A percentile compares a stretch with the other conserved stretches of the same genome.
phyloP scores from a whole-genome alignment of 2,113 vertebrate genomes.

The Panthera uncia region DNA sequence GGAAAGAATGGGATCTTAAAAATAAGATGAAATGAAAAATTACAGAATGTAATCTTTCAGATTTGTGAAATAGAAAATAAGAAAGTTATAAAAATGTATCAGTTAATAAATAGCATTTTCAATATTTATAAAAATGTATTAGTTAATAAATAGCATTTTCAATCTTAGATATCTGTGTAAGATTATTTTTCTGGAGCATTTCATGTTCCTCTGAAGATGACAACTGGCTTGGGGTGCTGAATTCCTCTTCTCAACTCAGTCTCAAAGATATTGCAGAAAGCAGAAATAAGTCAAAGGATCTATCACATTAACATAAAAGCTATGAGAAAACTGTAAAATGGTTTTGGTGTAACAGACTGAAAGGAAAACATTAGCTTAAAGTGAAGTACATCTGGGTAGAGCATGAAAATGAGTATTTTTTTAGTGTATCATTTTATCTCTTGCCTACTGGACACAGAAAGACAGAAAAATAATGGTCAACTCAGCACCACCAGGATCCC shows the following conservation, averaged over 20 bases:
- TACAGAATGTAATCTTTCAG: background rate
- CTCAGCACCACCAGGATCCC: no score
- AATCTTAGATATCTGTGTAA: background rate
- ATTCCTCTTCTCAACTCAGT: background rate
- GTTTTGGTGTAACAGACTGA: background rate
- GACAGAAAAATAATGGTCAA: background rate
- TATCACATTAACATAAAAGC: background rate
- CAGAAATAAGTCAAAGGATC: background rate
- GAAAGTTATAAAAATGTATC: background rate
- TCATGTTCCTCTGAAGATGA: background rate
- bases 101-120: background rate
- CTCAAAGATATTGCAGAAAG: background rate
- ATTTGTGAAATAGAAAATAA: background rate
- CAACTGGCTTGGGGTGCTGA: background rate
- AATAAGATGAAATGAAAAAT: background rate
- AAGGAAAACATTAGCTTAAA: background rate
- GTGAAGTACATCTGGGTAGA: background rate
- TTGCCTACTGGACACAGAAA: background rate
- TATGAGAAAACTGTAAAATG: background rate
- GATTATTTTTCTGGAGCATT: background rate
- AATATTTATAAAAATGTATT: background rate
- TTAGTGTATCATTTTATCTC: background rate
- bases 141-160: background rate
- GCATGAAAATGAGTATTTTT: background rate
- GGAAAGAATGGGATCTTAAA: background rate